Conservation (phyloP, 2,888 invertebrate species). For the Xanthia icteritia region DNA sequence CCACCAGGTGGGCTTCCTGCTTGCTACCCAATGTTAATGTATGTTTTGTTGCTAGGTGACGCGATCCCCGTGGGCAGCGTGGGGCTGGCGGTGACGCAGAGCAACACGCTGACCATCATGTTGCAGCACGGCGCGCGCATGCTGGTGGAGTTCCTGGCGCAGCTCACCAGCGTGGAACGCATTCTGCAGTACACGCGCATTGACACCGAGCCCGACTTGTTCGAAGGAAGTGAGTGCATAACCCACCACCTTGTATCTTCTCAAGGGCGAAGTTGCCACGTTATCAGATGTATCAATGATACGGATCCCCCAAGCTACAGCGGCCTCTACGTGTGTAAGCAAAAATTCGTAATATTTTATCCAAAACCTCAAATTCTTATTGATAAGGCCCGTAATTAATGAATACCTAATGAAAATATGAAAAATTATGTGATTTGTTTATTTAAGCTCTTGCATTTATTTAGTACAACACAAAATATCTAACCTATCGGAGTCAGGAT, state of each 20-base stretch:
- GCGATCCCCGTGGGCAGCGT: conserved; percentile 90
- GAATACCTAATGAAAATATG: too few species aligned
- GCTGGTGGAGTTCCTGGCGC: conserved; percentile 94
- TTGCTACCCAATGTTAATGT: not conserved
- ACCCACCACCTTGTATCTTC: not conserved
- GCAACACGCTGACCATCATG: conserved; percentile 91
- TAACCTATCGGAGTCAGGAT: not conserved
- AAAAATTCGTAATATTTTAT: too few species aligned
- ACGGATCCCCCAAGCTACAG: too few species aligned
- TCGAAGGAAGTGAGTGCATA: conserved; percentile 82
- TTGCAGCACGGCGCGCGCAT: conserved; percentile 95
- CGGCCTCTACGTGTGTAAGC: too few species aligned
- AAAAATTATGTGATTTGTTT: too few species aligned
- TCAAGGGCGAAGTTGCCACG: too few species aligned
- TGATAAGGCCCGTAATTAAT: too few species aligned
- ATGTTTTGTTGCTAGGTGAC: conserved; percentile 71
- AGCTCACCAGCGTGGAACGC: conserved; percentile 95
- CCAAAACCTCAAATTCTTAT: too few species aligned
- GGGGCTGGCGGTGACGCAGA: conserved; percentile 92
- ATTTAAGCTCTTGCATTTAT: not conserved
- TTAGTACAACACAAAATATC: not conserved
- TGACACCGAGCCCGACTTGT: conserved; percentile 90
- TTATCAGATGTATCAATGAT: too few species aligned
- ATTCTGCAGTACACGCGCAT: conserved; percentile 95
- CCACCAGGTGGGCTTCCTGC: not conserved